Evolutionary conservation across 2,113 vertebrate genomes (phyloP).

Genomic region (Gallinago jamesoni): DNA sequence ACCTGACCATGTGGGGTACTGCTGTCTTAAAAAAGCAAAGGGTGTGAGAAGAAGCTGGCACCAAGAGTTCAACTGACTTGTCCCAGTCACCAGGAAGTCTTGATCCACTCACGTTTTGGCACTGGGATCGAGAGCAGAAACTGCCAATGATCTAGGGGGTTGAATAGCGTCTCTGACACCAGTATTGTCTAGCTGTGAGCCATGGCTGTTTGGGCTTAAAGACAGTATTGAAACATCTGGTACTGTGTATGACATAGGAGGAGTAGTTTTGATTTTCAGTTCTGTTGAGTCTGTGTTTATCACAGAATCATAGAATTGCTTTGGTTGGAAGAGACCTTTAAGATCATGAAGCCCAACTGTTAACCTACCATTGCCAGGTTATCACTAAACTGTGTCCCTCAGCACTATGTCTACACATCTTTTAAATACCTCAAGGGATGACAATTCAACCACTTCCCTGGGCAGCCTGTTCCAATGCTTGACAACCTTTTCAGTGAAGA

Average conservation of each 20-base stretch:
- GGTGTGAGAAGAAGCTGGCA: neutral
- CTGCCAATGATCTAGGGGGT: neutral
- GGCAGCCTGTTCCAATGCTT: neutral
- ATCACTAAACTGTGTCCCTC: neutral
- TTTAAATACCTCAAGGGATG: neutral
- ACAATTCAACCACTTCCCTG: neutral
- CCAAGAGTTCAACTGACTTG: neutral
- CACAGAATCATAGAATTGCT: neutral
- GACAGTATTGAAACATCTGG: neutral
- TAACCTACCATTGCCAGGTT: neutral
- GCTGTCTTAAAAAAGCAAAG: neutral
- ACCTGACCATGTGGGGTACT: neutral
- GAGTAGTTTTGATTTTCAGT: neutral
- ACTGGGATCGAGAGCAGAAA: neutral
- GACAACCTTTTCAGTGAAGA: neutral
- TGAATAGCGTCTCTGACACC: neutral
- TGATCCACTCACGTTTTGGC: neutral
- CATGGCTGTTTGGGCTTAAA: neutral
- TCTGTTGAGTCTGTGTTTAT: neutral
- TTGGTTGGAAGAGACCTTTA: neutral
- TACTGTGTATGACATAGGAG: neutral
- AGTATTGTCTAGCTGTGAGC: accelerated
- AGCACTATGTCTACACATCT: neutral
- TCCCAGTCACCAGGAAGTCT: neutral
- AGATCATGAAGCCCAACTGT: neutral